phyloP scores from a whole-genome alignment of 2,113 vertebrate species.

The Calypte anna region DNA sequence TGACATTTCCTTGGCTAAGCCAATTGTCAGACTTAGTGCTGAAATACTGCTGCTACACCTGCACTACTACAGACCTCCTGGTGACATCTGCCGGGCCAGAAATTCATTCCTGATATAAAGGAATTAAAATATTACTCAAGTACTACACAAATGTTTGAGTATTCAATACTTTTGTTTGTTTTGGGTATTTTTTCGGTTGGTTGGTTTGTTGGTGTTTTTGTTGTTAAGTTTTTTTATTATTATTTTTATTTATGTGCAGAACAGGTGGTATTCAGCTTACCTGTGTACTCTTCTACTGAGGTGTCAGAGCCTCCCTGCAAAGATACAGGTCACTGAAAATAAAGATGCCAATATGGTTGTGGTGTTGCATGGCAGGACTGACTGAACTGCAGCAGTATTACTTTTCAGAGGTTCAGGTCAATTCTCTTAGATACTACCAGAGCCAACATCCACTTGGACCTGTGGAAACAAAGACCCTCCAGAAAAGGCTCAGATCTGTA shows the following conservation, averaged over 20 bases:
- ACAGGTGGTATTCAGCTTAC: neutral
- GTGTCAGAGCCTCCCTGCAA: neutral
- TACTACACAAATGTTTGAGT: neutral
- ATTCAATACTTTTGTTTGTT: neutral
- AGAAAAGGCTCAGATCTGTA: neutral
- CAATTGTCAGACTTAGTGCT: fast-evolving
- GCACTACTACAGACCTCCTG: neutral
- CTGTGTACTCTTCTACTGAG: neutral
- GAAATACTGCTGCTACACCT: neutral
- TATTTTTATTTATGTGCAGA: neutral
- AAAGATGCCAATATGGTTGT: neutral
- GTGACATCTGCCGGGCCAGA: neutral
- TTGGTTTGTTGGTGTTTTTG: too few species aligned
- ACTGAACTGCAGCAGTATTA: neutral
- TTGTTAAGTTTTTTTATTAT: too few species aligned
- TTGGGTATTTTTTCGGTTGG: too few species aligned
- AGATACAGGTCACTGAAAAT: neutral
- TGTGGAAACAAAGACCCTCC: neutral
- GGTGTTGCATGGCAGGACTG: neutral
- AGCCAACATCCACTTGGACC: neutral
- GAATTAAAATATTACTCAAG: neutral
- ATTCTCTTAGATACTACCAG: neutral
- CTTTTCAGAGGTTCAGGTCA: neutral
- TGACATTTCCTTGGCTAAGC: neutral
- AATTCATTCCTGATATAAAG: neutral